Evolutionary conservation across 1,140 invertebrate species (phyloP), one percentile per base, ranked within the genome.

Genomic region (Panonychus citri): DNA sequence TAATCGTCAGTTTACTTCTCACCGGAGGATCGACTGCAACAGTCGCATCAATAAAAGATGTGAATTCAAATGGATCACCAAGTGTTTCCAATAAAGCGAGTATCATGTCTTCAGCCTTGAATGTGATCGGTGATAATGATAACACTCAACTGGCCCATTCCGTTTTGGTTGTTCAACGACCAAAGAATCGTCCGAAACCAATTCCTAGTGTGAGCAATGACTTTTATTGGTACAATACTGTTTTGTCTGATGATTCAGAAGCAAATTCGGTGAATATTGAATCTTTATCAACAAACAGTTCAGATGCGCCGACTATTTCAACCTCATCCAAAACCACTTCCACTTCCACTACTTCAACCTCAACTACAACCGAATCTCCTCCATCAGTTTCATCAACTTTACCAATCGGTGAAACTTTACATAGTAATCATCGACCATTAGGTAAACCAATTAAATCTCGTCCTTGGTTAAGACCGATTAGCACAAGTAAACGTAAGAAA

Each of bases 61-160:
- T n/a, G n/a, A n/a, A 34, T 34, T 34, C 19, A n/a, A n/a, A 46
- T 46, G 43, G 43, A 21, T 21, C n/a, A 46, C n/a, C 43, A 21
- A 7, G 5, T 5, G 43, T n/a, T 24, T 7, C 24, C 27, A 39
- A 26, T 39, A 54, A 54, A 13, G 15, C 25, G 10, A 27, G 19
- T 10, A 17, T 54, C 8, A 15, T 55, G 4, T 59, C 58, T 19
- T 46, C 58, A n/a, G 24, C 54, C 52, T 40, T 59, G 8, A 56
- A 59, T 48, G 58, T 59, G 8, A 39, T 59, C 15, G 58, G 56
- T 48, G 27, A 37, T 15, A 25, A 24, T 17, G 19, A 59, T 10
- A 39, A 53, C 19, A 59, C 54, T n/a, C 39, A 57, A 53, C 30
- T 59, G 25, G 55, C 54, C 8, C 58, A 59, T 34, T 58, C 39